Evolutionary conservation across 2,113 vertebrate species (phyloP), one percentile per base, ranked within the genome.

Genomic region (Talpa occidentalis): DNA sequence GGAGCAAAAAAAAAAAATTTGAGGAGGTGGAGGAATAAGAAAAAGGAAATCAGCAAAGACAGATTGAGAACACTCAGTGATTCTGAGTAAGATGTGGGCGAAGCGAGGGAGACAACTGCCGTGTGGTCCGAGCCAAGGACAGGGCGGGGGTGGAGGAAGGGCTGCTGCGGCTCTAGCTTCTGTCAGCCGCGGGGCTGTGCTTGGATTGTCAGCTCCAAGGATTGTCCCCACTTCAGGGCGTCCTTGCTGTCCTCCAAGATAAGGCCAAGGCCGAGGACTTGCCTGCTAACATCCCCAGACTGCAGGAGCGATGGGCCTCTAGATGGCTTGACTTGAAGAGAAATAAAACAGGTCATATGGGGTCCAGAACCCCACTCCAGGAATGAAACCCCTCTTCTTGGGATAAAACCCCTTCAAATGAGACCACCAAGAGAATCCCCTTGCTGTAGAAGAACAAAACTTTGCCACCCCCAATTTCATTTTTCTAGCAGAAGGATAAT

Each of bases 41-140:
- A 93, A 91, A 91, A 89, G 87, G 72, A 95, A 94, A 95, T 90
- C 79, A 88, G 77, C 54, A 78, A 88, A 77, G 92, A 93, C 96
- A 97, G 96, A 88, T 91, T 95, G 97, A 91, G 96, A 95, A 96
- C 97, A 96, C 91, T 82, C 64, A 49, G 96, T 96, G 79, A 95
- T 40, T 24, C 79, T 95, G 94, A 97, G 88, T 94, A 93, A 95
- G 85, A 88, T 11, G 49, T 35, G 69, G 54, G 84, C 64, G 73
- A 47, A 35, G 67, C 66, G 37, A 81, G 64, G 70, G 28, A 84
- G 93, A 94, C 96, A 95, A 94, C 93, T 93, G 94, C 76, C 30
- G 12, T n/a, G 81, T 11, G 30, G 95, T 84, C 91, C 1, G 2
- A 88, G 95, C 95, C 96, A 96, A 95, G 94, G 94, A 96, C 88